These are phyloP conservation scores for Philaethria dido DNA, from an alignment of 2,888 invertebrate genomes.

Conservation along the genomic window DNA sequence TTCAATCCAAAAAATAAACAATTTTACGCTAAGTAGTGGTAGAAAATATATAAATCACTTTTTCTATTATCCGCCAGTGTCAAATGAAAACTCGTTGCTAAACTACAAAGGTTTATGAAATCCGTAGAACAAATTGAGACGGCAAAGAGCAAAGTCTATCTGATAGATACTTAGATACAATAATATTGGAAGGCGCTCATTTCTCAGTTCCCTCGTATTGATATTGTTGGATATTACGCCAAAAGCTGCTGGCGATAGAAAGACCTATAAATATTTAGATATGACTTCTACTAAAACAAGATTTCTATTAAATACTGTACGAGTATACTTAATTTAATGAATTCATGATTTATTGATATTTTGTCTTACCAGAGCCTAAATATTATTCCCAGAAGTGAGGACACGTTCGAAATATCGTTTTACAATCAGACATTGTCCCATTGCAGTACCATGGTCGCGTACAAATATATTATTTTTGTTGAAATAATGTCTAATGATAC, in stretches of 20 bases:
- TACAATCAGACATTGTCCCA: no score
- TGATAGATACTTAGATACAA: slow-evolving; percentile 51
- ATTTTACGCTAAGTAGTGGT: background rate
- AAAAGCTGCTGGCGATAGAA: slow-evolving; percentile 67
- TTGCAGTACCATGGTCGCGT: no score
- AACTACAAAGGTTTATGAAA: slow-evolving; percentile 16
- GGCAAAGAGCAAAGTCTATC: slow-evolving; percentile 39
- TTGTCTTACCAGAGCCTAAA: no score
- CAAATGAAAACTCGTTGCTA: slow-evolving; percentile 2
- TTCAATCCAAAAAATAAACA: background rate
- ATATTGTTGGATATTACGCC: slow-evolving; percentile 83
- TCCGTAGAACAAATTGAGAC: slow-evolving; percentile 27
- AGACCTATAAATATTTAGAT: slow-evolving; percentile 48
- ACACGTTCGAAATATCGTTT: no score
- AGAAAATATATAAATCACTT: background rate
- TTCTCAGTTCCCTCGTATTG: slow-evolving; percentile 81
- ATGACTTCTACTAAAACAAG: background rate
- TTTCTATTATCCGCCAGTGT: background rate
- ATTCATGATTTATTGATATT: no score
- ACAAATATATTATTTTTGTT: no score
- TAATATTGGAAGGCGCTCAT: slow-evolving; percentile 67
- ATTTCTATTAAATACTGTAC: no score
- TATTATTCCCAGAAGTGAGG: no score
- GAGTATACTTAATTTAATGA: no score
- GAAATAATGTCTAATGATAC: no score